Percentiles rank a stretch among this genome's conserved stretches.
Evolutionary conservation across 2,888 invertebrate species (phyloP).

Genomic region (Litoditis marina): DNA sequence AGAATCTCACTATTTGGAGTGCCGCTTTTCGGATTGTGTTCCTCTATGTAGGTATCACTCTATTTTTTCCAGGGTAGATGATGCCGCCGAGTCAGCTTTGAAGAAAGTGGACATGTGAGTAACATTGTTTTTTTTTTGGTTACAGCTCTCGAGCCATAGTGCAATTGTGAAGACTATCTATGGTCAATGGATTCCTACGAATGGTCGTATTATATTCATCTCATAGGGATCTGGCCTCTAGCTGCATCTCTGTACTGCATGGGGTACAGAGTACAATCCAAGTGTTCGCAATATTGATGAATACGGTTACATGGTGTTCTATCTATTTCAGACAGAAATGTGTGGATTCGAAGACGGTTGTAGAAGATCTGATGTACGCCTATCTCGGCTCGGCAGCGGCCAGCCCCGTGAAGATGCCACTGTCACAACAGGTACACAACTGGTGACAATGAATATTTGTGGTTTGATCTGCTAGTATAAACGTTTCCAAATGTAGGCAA

Average conservation of each 20-base stretch:
- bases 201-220: too few relatives aligned
- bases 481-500: too few relatives aligned
- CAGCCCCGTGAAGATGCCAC: constrained; percentile 2
- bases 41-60: background rate
- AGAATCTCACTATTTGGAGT: too few relatives aligned
- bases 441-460: too few relatives aligned
- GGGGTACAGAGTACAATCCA: too few relatives aligned
- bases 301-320: background rate
- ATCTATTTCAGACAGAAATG: constrained; percentile 10
- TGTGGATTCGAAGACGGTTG: constrained; percentile 19
- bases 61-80: constrained; percentile 27
- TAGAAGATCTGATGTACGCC: constrained; percentile 21
- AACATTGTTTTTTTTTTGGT: background rate
- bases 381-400: constrained; percentile 28
- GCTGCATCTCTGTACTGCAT: too few relatives aligned
- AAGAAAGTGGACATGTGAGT: constrained; percentile 34
- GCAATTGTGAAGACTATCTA: too few relatives aligned
- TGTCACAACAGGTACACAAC: background rate
- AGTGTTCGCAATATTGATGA: background rate
- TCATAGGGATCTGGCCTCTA: too few relatives aligned
- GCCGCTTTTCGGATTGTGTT: too few relatives aligned
- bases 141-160: background rate
- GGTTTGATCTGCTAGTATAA: too few relatives aligned
- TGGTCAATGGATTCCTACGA: too few relatives aligned
- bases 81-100: constrained; percentile 29